phyloP scores from a whole-genome alignment of 2,888 invertebrate species.

The Stenurella melanura region DNA sequence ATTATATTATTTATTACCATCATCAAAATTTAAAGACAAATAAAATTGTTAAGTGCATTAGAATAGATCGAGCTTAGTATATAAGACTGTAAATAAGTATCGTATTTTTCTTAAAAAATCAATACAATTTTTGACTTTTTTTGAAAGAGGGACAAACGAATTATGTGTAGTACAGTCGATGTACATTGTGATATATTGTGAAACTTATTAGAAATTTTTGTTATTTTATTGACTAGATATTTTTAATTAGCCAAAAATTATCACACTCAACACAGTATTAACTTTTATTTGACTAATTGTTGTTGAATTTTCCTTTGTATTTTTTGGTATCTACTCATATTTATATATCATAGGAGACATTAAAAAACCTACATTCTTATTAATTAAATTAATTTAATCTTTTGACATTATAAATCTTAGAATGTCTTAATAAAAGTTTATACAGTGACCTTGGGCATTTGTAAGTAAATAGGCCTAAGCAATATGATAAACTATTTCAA shows the following conservation, averaged over 20 bases:
- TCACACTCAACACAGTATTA: slow-evolving; percentile 51
- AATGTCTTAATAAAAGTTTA: slow-evolving; percentile 46
- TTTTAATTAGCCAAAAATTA: slow-evolving; percentile 30
- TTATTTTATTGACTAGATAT: slow-evolving; percentile 34
- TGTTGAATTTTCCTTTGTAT: slow-evolving; percentile 4
- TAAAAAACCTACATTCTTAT: not conserved
- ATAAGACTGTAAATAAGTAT: slow-evolving; percentile 65
- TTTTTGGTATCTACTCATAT: not conserved
- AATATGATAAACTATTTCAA: slow-evolving; percentile 39
- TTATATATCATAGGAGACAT: not conserved
- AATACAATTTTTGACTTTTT: slow-evolving; percentile 44
- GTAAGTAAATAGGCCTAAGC: slow-evolving; percentile 35
- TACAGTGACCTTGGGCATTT: slow-evolving; percentile 46
- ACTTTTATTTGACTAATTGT: slow-evolving; percentile 48
- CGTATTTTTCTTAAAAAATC: slow-evolving; percentile 58
- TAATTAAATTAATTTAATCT: not conserved
- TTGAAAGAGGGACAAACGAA: slow-evolving; percentile 62
- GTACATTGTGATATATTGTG: slow-evolving; percentile 68
- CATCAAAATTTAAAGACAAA: slow-evolving; percentile 60
- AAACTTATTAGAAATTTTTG: slow-evolving; percentile 58
- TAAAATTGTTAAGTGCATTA: slow-evolving; percentile 58
- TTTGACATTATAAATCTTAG: not conserved
- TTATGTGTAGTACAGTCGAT: slow-evolving; percentile 67
- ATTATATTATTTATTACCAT: slow-evolving; percentile 58
- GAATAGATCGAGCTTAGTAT: slow-evolving; percentile 64